These are phyloP conservation scores for Stichopus horrens DNA, from an alignment of 53 echinoderm and acorn worm species.

Conservation along the genomic window DNA sequence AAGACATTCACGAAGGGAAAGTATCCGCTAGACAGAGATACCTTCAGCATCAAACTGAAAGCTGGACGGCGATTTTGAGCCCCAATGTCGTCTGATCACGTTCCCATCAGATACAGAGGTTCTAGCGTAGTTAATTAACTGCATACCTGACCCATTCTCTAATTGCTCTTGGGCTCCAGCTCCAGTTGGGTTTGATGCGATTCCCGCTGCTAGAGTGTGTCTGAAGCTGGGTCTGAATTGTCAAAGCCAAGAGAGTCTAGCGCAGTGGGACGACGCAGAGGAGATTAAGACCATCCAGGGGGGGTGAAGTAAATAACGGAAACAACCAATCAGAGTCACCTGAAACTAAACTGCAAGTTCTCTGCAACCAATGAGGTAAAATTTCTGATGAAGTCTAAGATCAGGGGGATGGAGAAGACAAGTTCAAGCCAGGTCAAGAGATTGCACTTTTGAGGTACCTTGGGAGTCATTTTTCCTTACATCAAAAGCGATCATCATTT, in stretches of 20 bases:
- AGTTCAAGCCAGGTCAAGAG: conserved; percentile 2
- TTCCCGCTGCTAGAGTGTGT: conserved; percentile 33
- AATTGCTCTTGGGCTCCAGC: conserved; percentile 30
- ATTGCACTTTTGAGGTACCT: neutral
- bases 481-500: neutral
- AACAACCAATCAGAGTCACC: conserved; percentile 35
- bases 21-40: too few relatives aligned
- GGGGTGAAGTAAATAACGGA: conserved; percentile 11
- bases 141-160: conserved; percentile 9
- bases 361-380: neutral
- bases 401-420: neutral
- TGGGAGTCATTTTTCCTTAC: neutral
- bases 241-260: conserved; percentile 5
- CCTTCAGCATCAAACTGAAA: neutral
- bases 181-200: conserved; percentile 17
- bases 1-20: too few relatives aligned
- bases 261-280: conserved; percentile 27
- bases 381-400: neutral
- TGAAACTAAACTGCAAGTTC: neutral
- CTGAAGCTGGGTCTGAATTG: conserved; percentile 14
- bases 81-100: too few relatives aligned
- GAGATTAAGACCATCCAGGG: conserved; percentile 19
- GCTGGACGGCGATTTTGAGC: neutral
- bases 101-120: neutral
- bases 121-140: conserved; percentile 17